Conservation (phyloP, 2,888 invertebrate genomes). For the Chaetoderma sp. region DNA sequence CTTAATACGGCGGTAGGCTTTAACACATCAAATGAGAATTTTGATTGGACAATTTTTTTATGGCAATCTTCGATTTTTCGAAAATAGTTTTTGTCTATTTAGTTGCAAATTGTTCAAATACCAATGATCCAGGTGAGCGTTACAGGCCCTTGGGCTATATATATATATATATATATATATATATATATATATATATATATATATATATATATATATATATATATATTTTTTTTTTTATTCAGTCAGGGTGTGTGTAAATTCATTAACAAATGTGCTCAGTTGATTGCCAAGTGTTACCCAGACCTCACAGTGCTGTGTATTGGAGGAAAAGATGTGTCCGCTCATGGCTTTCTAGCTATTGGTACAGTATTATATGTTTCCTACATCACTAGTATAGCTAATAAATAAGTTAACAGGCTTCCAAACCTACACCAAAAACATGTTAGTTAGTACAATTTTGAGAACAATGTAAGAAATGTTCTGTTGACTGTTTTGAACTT, state of each 20-base stretch:
- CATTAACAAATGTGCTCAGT: constrained; percentile 55
- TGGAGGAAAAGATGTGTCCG: constrained; percentile 56
- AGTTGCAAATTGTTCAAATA: not conserved
- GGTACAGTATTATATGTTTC: constrained; percentile 45
- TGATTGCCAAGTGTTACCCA: constrained; percentile 59
- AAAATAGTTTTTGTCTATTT: not conserved
- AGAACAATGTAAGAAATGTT: no score
- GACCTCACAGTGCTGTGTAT: constrained; percentile 53
- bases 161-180: not conserved
- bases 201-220: not conserved
- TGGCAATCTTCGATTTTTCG: no score
- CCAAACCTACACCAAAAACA: no score
- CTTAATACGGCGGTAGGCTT: no score
- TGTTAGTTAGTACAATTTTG: no score
- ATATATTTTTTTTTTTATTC: not conserved
- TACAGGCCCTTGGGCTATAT: not conserved
- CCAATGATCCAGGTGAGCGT: not conserved
- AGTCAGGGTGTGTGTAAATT: constrained; percentile 36
- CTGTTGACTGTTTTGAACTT: no score
- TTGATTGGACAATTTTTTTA: no score
- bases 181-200: not conserved
- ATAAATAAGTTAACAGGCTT: no score
- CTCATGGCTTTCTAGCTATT: constrained; percentile 51
- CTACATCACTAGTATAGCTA: no score
- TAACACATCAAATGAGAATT: no score